Conservation (phyloP, 2,113 vertebrate genomes). For the Pterocles gutturalis region DNA sequence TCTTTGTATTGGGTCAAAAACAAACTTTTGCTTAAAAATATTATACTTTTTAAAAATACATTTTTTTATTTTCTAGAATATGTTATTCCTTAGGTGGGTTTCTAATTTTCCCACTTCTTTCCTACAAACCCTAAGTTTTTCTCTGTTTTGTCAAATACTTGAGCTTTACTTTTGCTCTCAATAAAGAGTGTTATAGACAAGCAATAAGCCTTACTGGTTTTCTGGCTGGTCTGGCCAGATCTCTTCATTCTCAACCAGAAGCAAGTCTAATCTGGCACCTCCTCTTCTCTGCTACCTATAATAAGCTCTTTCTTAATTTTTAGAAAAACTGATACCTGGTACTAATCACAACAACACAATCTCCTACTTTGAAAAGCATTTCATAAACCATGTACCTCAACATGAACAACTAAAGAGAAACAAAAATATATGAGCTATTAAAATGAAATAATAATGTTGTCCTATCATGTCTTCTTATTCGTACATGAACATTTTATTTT, state of each 20-base stretch:
- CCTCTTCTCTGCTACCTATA: background rate
- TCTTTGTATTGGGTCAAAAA: background rate
- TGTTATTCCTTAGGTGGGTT: background rate
- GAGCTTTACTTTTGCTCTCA: background rate
- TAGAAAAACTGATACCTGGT: background rate
- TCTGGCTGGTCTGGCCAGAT: background rate
- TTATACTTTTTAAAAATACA: background rate
- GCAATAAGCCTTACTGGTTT: accelerated
- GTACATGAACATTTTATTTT: too few species aligned
- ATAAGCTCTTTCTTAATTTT: background rate
- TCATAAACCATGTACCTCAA: background rate
- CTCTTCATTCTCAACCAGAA: background rate
- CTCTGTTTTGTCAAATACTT: background rate
- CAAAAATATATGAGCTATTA: background rate
- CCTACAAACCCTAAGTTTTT: background rate
- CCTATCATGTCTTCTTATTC: background rate
- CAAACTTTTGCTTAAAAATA: background rate
- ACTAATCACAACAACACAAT: background rate
- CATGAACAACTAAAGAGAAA: background rate
- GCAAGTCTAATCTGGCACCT: background rate
- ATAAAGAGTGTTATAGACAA: background rate
- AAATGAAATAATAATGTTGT: background rate
- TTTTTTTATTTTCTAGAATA: background rate
- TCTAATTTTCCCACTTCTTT: background rate
- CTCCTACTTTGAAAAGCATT: background rate